Evolutionary conservation across 1,140 invertebrate genomes (phyloP).

Genomic region (Stenopsyche tienmushanensis): DNA sequence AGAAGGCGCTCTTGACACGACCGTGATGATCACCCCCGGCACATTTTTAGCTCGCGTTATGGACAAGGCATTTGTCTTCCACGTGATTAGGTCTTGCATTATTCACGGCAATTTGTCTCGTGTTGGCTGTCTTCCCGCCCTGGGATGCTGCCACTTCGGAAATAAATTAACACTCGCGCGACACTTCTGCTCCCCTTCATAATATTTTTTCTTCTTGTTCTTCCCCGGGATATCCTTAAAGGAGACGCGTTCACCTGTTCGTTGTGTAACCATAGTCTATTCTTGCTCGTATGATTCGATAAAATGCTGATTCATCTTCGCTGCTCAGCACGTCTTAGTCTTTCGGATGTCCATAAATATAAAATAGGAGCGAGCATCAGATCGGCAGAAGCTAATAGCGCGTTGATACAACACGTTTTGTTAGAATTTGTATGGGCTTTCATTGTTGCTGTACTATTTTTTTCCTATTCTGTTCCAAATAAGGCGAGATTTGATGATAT

Average conservation of each 20-base stretch:
- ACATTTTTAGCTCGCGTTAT: slow-evolving; percentile 1
- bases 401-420: no score
- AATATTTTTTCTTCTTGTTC: not conserved
- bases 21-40: not conserved
- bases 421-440: no score
- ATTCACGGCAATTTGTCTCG: slow-evolving; percentile 37
- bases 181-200: not conserved
- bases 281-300: not conserved
- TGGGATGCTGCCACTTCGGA: slow-evolving; percentile 27
- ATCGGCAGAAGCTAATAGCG: no score
- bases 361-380: no score
- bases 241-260: not conserved
- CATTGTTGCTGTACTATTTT: no score
- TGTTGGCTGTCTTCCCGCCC: not conserved
- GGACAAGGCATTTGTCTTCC: slow-evolving; percentile 30
- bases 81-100: slow-evolving; percentile 36
- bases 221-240: not conserved
- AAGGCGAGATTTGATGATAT: no score
- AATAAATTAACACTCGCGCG: slow-evolving; percentile 33
- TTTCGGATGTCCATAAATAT: no score
- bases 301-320: not conserved
- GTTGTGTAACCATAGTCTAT: not conserved
- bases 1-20: not conserved
- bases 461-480: no score
- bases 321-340: no score